Conservation (phyloP, 2,888 invertebrate species). For the Xylocampa areola region DNA sequence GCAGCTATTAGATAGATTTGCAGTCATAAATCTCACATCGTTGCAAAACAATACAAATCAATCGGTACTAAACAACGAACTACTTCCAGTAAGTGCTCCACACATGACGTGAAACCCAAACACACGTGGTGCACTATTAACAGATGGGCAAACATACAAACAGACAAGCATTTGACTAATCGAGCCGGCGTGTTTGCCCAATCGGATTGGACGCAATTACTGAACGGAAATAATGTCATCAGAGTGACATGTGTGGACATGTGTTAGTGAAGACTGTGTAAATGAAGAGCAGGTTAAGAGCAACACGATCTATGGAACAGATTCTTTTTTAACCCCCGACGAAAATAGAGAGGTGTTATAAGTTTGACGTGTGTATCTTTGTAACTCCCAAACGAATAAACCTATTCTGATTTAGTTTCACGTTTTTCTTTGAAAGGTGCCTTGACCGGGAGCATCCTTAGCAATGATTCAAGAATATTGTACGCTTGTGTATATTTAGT, state of each 20-base stretch:
- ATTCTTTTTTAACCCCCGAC: too few relatives aligned
- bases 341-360: too few relatives aligned
- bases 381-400: too few relatives aligned
- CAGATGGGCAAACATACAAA: constrained; percentile 28
- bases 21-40: background rate
- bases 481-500: too few relatives aligned
- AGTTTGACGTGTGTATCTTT: too few relatives aligned
- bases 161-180: constrained; percentile 51
- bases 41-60: background rate
- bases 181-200: constrained; percentile 51
- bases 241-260: constrained; percentile 24
- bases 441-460: too few relatives aligned
- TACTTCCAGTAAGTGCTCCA: constrained; percentile 1
- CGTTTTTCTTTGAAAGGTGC: too few relatives aligned
- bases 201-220: constrained; percentile 62
- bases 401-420: too few relatives aligned
- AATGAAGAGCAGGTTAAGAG: background rate
- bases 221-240: constrained; percentile 66
- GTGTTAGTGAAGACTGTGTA: constrained; percentile 12
- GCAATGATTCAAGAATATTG: too few relatives aligned
- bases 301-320: background rate
- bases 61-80: constrained; percentile 19
- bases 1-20: too few relatives aligned
- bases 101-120: constrained; percentile 18
- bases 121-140: constrained; percentile 35